phyloP scores from a whole-genome alignment of 2,113 vertebrate species.

The Xyrauchen texanus region DNA sequence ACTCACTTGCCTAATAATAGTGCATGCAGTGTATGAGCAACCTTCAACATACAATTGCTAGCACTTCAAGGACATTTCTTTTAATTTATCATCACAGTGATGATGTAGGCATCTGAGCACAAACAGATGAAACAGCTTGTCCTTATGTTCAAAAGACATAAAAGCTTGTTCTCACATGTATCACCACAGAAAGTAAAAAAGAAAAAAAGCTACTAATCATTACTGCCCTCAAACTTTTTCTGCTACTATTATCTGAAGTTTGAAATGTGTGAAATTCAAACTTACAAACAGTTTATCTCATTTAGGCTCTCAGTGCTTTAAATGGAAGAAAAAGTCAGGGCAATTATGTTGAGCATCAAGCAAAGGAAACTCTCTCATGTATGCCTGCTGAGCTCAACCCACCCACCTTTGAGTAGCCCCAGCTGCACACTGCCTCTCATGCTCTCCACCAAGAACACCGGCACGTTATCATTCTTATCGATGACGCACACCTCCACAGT shows the following conservation, averaged over 20 bases:
- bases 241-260: not conserved
- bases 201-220: no score
- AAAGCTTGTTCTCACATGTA: not conserved
- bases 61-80: not conserved
- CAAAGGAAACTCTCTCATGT: not conserved
- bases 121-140: not conserved
- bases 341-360: constrained; percentile 13
- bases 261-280: constrained; percentile 1
- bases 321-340: constrained; percentile 2
- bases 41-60: not conserved
- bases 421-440: constrained; percentile 77
- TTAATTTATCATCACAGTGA: not conserved
- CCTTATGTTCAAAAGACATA: not conserved
- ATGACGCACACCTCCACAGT: constrained; percentile 72
- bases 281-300: not conserved
- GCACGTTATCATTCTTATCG: constrained; percentile 78
- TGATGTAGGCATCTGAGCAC: not conserved
- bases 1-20: no score
- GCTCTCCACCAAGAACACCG: constrained; percentile 69
- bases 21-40: not conserved
- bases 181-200: not conserved
- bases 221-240: not conserved
- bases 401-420: constrained; percentile 72
- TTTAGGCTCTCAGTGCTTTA: not conserved
- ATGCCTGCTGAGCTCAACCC: not conserved